These are phyloP conservation scores for Therioaphis trifolii DNA, from an alignment of 2,888 invertebrate species.

Conservation along the genomic window DNA sequence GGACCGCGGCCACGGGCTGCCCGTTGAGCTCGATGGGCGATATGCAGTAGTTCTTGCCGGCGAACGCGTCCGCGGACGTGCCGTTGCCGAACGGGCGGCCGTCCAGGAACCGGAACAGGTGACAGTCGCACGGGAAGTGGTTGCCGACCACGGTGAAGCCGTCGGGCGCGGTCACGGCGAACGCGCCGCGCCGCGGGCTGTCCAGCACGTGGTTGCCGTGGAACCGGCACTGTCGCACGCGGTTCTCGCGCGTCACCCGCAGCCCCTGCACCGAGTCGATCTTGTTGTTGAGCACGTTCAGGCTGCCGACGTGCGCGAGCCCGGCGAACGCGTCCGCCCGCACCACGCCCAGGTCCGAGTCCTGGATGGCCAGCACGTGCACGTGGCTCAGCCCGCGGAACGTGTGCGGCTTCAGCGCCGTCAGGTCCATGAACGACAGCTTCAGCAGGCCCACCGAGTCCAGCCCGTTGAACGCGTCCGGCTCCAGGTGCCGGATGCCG, in stretches of 20 bases:
- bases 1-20: constrained; percentile 76
- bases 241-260: constrained; percentile 77
- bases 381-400: constrained; percentile 83
- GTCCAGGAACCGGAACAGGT: constrained; percentile 80
- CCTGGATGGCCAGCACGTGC: constrained; percentile 80
- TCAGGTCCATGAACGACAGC: constrained; percentile 85
- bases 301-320: constrained; percentile 77
- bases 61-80: constrained; percentile 72
- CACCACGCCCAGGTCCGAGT: constrained; percentile 83
- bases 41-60: constrained; percentile 84
- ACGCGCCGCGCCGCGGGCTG: constrained; percentile 77
- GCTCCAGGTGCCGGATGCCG: constrained; percentile 80
- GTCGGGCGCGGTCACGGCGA: constrained; percentile 79
- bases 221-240: constrained; percentile 78
- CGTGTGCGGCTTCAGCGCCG: constrained; percentile 77
- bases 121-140: constrained; percentile 89
- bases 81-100: constrained; percentile 80
- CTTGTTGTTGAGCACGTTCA: constrained; percentile 86
- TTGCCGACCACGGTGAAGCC: constrained; percentile 80
- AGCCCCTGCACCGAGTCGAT: constrained; percentile 84
- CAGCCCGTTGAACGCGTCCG: constrained; percentile 83
- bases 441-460: constrained; percentile 85
- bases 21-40: constrained; percentile 87
- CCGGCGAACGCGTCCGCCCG: constrained; percentile 80
- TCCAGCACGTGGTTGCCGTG: constrained; percentile 87